These are phyloP conservation scores for Anarrhichthys ocellatus DNA, from an alignment of 2,113 vertebrate species.

Conservation along the genomic window DNA sequence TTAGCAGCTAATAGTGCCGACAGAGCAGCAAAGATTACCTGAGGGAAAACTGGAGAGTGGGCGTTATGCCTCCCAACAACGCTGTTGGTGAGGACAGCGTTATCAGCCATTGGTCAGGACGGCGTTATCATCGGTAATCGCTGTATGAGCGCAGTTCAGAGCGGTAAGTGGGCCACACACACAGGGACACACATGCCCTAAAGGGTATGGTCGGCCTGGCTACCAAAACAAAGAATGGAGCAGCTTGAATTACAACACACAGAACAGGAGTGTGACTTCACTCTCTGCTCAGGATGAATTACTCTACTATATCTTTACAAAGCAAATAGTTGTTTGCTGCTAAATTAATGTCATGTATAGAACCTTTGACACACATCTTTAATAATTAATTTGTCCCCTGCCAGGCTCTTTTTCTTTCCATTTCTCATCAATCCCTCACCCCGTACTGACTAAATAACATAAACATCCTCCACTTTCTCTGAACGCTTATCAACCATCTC, in stretches of 20 bases:
- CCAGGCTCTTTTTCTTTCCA: background rate
- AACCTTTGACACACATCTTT: conserved; percentile 18
- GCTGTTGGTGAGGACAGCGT: background rate
- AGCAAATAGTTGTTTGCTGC: background rate
- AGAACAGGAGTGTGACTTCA: background rate
- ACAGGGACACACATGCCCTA: background rate
- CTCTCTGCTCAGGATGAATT: background rate
- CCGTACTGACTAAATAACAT: conserved; percentile 20
- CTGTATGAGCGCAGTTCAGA: background rate
- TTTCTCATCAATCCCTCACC: background rate
- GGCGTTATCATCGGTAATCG: background rate
- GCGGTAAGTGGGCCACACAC: background rate
- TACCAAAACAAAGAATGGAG: background rate
- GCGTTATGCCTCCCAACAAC: background rate
- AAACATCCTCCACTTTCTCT: conserved; percentile 41
- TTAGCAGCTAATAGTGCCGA: background rate
- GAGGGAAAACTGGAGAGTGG: background rate
- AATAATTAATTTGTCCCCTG: background rate
- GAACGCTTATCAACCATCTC: conserved; percentile 41
- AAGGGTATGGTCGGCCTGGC: background rate
- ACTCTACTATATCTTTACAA: background rate
- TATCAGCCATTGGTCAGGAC: background rate
- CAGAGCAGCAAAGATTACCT: background rate
- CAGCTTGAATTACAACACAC: background rate
- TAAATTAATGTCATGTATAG: background rate